Percentiles rank a stretch among this genome's conserved stretches.
phyloP scores from a whole-genome alignment of 2,888 invertebrate genomes.

The Drosophila meridionalis region DNA sequence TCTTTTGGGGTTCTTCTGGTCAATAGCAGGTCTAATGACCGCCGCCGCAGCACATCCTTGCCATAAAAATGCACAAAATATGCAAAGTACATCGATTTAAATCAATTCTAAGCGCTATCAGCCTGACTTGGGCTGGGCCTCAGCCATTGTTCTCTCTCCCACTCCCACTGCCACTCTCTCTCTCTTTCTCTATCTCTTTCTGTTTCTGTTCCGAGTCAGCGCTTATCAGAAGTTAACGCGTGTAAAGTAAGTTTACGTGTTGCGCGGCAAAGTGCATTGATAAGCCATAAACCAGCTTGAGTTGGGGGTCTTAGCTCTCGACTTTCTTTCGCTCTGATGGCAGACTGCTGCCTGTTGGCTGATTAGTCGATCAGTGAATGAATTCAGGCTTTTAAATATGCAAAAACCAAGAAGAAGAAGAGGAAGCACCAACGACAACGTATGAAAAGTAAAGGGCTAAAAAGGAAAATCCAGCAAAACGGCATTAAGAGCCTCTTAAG shows the following conservation, averaged over 20 bases:
- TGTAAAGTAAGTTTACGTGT: conserved; percentile 81
- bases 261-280: conserved; percentile 78
- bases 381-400: conserved; percentile 73
- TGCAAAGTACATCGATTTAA: conserved; percentile 74
- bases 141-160: conserved; percentile 2
- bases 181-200: neutral
- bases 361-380: conserved; percentile 73
- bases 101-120: conserved; percentile 70
- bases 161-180: neutral
- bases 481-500: conserved; percentile 72
- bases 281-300: conserved; percentile 44
- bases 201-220: conserved; percentile 5
- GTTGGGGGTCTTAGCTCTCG: conserved; percentile 4
- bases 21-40: conserved; percentile 75
- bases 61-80: conserved; percentile 68
- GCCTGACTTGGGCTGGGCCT: conserved; percentile 21
- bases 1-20: conserved; percentile 29
- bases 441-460: conserved; percentile 40
- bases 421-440: conserved; percentile 11
- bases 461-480: conserved; percentile 25
- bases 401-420: conserved; percentile 42
- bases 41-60: conserved; percentile 37
- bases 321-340: conserved; percentile 56
- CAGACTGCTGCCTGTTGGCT: conserved; percentile 55
- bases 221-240: conserved; percentile 69